These are phyloP conservation scores for Bos taurus DNA, from an alignment of 2,113 vertebrate genomes.

Conservation along the genomic window ARS-UCD2.0 NC_037328.1:124426001-124426500, in stretches of 20 bases:
- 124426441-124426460: not conserved
- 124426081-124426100: not conserved
- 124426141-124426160: slow-evolving; percentile 21
- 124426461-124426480: not conserved
- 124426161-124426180: slow-evolving; percentile 32
- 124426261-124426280: not conserved
- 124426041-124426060: not conserved
- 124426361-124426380: not conserved
- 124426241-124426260: not conserved
- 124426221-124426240: not conserved
- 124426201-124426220: not conserved
- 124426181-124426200: slow-evolving; percentile 47
- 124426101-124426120: not conserved
- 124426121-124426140: slow-evolving; percentile 11
- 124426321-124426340: not conserved
- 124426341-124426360: not conserved
- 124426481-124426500: not conserved
- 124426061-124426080: not conserved
- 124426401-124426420: not conserved
- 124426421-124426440: not conserved
- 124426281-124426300: not conserved
- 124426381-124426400: not conserved
- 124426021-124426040: not conserved
- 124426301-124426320: not conserved
- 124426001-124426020: too few relatives aligned